Base-by-base conservation (phyloP, 2,888 invertebrate species). In the Mactromeris polynyma region DNA sequence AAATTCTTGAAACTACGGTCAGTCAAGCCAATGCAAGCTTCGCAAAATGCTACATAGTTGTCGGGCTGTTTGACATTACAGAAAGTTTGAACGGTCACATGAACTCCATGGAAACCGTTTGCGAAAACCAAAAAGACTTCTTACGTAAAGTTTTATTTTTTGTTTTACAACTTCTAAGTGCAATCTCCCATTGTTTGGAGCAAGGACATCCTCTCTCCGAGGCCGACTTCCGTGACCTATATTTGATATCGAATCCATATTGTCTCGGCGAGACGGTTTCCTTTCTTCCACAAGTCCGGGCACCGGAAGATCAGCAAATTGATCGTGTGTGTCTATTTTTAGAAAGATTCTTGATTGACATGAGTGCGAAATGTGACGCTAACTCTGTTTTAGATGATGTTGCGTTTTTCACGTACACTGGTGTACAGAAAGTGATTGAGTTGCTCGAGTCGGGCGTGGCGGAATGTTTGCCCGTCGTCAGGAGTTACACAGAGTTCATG, bases 121-220 rank as follows among this genome's bases (percentile, higher is more conserved):
- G 93, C 42, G 91, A 91, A 40, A 94, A 94, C 46, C 90, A 91
- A 77, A 92, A 93, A 69, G 93, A 93, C 36, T 94, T 94, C 86
- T 89, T 94, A 80, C 93, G 93, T 33, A 93, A 93, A 81, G 86
- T 95, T 58, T 87, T 95, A 64, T 94, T 94, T 83, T 93, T 93
- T 64, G 89, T 94, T 40, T 88, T 95, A 40, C 95, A 95, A 86
- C 89, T 95, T 26, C 88, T 95, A 36, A 95, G 95, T 93, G 95
- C 95, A 90, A 94, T 95, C 93, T 95, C 94, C n/a, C 94, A 95
- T 86, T 95, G 95, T 81, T 88, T 95, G 31, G 95, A 95, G 80
- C 94, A 94, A 88, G 95, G 95, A 0, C 95, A 94, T 88, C 93
- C 94, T 17, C 91, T 95, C 1, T 94, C 95, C 0, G 95, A 95